These are phyloP conservation scores for Halcyon smyrnensis DNA, from an alignment of 2,797 vertebrate species.

Conservation along the genomic window DNA sequence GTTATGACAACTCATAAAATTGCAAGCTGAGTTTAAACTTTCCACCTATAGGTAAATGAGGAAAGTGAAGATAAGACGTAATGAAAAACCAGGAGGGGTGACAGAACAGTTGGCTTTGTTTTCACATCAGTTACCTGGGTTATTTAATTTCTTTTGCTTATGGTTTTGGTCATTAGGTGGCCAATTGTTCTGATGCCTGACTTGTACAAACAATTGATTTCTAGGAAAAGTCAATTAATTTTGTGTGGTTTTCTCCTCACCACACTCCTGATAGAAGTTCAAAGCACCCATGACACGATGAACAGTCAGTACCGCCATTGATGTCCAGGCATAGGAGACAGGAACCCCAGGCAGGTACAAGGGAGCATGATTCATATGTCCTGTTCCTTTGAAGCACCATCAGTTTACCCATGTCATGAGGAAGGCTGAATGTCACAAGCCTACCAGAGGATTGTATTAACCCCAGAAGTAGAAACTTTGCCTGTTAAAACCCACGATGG, in stretches of 20 bases:
- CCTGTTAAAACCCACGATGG: not conserved
- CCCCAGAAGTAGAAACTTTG: not conserved
- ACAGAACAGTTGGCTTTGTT: not conserved
- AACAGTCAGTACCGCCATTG: fast-evolving
- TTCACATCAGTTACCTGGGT: not conserved
- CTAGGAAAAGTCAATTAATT: not conserved
- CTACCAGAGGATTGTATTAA: not conserved
- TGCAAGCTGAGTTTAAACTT: not conserved
- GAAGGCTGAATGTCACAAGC: not conserved
- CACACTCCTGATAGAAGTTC: not conserved
- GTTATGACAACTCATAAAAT: not conserved
- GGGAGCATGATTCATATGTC: not conserved
- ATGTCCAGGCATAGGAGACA: not conserved
- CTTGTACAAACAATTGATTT: not conserved
- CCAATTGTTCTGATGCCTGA: not conserved
- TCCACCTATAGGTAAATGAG: not conserved
- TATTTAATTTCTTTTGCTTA: not conserved
- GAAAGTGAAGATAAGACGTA: not conserved
- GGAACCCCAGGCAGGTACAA: not conserved
- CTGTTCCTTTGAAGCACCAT: not conserved
- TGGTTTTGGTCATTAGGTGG: not conserved
- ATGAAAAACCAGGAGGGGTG: not conserved
- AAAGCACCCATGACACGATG: not conserved
- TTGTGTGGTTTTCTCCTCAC: not conserved
- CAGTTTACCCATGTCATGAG: not conserved